A percentile compares a stretch with the other conserved stretches of the same genome.
These are phyloP conservation scores for Tretioscincus oriximinensis DNA, from an alignment of 2,113 vertebrate genomes.

Conservation along the genomic window DNA sequence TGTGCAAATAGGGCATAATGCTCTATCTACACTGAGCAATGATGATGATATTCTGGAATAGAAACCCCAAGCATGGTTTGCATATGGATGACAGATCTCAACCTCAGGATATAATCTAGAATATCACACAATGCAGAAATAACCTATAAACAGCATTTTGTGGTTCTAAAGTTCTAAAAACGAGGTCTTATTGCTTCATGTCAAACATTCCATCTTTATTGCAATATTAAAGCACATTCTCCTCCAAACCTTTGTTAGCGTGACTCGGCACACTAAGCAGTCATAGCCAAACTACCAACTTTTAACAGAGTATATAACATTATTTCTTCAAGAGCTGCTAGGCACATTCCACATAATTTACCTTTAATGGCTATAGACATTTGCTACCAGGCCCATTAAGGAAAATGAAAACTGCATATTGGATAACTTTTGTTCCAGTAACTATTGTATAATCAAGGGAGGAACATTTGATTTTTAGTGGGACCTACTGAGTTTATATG, in stretches of 20 bases:
- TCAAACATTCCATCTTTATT: not conserved
- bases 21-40: too few relatives aligned
- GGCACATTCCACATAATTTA: not conserved
- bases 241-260: not conserved
- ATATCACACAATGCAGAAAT: too few relatives aligned
- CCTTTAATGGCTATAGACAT: not conserved
- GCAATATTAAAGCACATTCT: not conserved
- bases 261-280: not conserved
- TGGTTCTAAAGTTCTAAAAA: not conserved
- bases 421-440: not conserved
- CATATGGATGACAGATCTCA: too few relatives aligned
- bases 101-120: too few relatives aligned
- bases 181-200: not conserved
- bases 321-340: not conserved
- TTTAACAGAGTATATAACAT: not conserved
- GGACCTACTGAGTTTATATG: not conserved
- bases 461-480: constrained; percentile 5
- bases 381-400: not conserved
- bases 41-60: too few relatives aligned
- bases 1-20: too few relatives aligned
- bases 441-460: not conserved
- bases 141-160: too few relatives aligned
- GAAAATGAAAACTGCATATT: not conserved
- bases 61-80: too few relatives aligned
- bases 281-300: not conserved